Evolutionary conservation across 2,888 invertebrate species (phyloP), one percentile per base, ranked within the genome.

Genomic region (Rhyacophila evoluta): DNA sequence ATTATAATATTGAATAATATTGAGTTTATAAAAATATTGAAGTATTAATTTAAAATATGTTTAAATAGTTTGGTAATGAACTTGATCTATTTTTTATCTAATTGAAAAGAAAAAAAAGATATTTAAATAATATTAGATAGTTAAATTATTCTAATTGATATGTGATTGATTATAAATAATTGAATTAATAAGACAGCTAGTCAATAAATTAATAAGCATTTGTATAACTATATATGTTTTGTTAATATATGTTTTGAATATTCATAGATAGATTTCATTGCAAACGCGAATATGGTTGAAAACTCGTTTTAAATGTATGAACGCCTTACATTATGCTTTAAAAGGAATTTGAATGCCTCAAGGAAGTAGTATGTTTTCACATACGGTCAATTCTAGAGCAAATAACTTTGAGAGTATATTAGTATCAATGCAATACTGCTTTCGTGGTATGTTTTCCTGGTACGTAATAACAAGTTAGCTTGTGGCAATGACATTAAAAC

Each of bases 401-500:
- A 55, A 55, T 55, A 55, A 19, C 55, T 55, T 2, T 2, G 4
- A 33, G 6, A 33, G 29, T 33, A 55, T 15, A 55, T 55, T 55
- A 39, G n/a, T 39, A 25, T 55, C 55, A 55, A 19, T 55, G 55
- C 55, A 15, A 55, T 19, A 55, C 55, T 55, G 19, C 55, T 55
- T 55, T 55, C 55, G 55, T 55, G 15, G 19, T 55, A 38, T 72
- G 74, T 8, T 75, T 79, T 79, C 79, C 72, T 67, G 72, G 29
- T 75, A 19, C 39, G 25, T 39, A 55, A 75, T 33, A 75, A 79
- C 79, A 19, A 72, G 75, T 79, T 75, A 3, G 39, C 70, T 73
- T 76, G 79, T 79, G 79, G 79, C 79, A 79, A 76, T 79, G 79
- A 79, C 79, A 79, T 79, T 79, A 79, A n/a, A 72, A 19, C 55